Percentiles rank a stretch among this genome's conserved stretches.
These are phyloP conservation scores for Stenodema calcarata DNA, from an alignment of 2,888 invertebrate species.

Conservation along the genomic window DNA sequence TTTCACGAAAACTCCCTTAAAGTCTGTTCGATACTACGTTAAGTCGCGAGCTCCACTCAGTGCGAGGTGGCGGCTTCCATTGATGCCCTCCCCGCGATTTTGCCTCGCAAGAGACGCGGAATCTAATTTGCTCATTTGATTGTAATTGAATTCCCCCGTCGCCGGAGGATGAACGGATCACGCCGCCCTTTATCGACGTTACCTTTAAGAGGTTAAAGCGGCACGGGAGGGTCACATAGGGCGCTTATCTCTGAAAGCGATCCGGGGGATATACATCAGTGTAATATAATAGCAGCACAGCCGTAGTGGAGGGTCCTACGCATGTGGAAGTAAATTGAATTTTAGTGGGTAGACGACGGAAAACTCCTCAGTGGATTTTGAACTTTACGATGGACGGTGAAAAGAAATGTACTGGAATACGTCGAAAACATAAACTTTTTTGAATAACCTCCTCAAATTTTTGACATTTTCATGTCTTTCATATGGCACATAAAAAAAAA, in stretches of 20 bases:
- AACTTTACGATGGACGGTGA: too few relatives aligned
- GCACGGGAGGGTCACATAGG: background rate
- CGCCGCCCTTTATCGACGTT: background rate
- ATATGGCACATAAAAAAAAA: too few relatives aligned
- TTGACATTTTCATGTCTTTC: too few relatives aligned
- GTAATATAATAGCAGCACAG: background rate
- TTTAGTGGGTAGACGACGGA: too few relatives aligned
- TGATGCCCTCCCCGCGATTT: constrained; percentile 1
- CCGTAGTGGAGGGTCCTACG: background rate
- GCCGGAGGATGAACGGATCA: background rate
- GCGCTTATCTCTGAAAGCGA: background rate
- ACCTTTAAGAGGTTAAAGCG: background rate
- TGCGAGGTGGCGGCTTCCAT: background rate
- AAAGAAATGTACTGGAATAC: too few relatives aligned
- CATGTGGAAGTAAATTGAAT: background rate
- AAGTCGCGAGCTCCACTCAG: background rate
- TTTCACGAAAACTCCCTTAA: too few relatives aligned
- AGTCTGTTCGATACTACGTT: too few relatives aligned
- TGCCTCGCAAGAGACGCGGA: background rate
- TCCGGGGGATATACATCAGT: background rate
- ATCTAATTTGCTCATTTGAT: constrained; percentile 11
- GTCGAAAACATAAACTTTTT: too few relatives aligned
- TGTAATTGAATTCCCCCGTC: background rate
- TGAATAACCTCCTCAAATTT: too few relatives aligned
- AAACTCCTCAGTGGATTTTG: too few relatives aligned